A percentile compares a stretch with the other conserved stretches of the same genome.
These are phyloP conservation scores for Myripristis murdjan DNA, from an alignment of 2,797 vertebrate genomes.

Conservation along the genomic window DNA sequence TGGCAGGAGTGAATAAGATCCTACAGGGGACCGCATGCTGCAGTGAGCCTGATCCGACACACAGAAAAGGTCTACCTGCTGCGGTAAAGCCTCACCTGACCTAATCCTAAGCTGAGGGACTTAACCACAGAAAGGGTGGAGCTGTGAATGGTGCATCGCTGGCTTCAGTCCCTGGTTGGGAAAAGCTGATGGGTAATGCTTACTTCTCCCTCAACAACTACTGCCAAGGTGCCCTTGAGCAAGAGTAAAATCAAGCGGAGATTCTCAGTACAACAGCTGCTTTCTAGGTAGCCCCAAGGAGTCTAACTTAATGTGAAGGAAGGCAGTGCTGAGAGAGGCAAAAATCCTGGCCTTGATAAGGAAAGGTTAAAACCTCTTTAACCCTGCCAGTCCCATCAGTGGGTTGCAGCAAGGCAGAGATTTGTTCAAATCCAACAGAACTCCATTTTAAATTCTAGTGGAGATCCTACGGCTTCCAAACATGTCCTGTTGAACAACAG, in stretches of 20 bases:
- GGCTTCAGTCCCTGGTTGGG: neutral
- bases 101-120: constrained; percentile 54
- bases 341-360: neutral
- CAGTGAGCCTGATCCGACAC: constrained; percentile 50
- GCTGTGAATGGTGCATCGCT: constrained; percentile 33
- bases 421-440: too few relatives aligned
- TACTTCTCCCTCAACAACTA: constrained; percentile 18
- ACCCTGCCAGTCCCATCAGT: too few relatives aligned
- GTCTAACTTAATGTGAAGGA: too few relatives aligned
- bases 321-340: too few relatives aligned
- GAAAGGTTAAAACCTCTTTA: neutral
- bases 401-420: too few relatives aligned
- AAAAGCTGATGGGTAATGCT: constrained; percentile 18
- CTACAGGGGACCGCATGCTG: constrained; percentile 28
- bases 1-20: constrained; percentile 26
- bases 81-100: constrained; percentile 48
- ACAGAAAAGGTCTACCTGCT: constrained; percentile 50
- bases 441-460: too few relatives aligned
- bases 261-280: neutral
- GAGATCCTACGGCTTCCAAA: too few relatives aligned
- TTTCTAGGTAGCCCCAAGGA: too few relatives aligned
- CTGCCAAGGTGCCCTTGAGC: constrained; percentile 37
- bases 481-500: too few relatives aligned
- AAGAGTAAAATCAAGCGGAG: constrained; percentile 6
- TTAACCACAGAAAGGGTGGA: constrained; percentile 26